Base-by-base conservation (phyloP, 2,888 invertebrate species). In the Epiblema foenella region DNA sequence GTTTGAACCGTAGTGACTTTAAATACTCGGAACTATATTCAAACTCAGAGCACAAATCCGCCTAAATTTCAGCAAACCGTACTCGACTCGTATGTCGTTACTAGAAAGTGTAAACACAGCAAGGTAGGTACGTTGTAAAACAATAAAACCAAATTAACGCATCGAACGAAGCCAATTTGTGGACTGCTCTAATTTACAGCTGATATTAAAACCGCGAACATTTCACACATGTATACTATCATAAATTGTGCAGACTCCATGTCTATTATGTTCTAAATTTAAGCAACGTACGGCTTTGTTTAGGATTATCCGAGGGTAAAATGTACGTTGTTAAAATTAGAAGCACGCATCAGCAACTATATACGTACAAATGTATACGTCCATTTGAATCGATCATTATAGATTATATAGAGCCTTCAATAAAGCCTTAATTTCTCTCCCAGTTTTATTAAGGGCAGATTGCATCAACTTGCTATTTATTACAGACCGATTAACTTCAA, bases 171-270 rank as follows among this genome's bases (percentile, higher is more conserved):
- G 76, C 79, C 80, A 81, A 82, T 82, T 81, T 81, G 79, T 79
- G 78, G 79, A 79, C 79, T 79, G 78, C 77, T 80, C 84, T 88
- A 87, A 88, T 89, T 89, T 86, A 88, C 83, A 84, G 81, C 86
- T 79, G 85, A 88, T 87, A 88, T 88, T 88, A 88, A 88, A 88
- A 87, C 87, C 87, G 80, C 86, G 81, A 80, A 77, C 78, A 81
- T 77, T 84, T 83, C 84, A 85, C 86, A 84, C 83, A 84, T 87
- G 85, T 80, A n/a, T n/a, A 78, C 79, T 77, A 75, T 78, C 83
- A 83, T 85, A 84, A 84, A 84, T 83, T 83, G 74, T 67, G 49
- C 71, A 56, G n/a, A 60, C 66, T 67, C 39, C 49, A 66, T 67
- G 71, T 71, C 62, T 51, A 57, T 70, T 60, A 60, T 67, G 57